Base-by-base conservation (phyloP, 1,140 invertebrate species). In the Holotrichia oblita region DNA sequence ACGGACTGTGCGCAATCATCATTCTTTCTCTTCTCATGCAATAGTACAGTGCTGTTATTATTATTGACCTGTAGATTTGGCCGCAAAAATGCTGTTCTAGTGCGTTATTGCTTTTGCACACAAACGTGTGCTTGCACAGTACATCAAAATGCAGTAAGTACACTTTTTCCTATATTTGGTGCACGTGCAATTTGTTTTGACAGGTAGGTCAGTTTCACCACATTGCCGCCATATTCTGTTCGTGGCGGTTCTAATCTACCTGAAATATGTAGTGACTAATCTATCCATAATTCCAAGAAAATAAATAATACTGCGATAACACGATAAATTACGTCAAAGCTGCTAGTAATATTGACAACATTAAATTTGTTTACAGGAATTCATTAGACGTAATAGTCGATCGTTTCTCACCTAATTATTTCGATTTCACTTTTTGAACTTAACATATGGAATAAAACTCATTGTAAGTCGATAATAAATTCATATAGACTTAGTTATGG, bases 61-160 rank as follows among this genome's bases (percentile, higher is more conserved):
- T 69, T 69, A 69, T 69, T 27, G 22, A 27, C 20, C 61, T 8
- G 61, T 69, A 20, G 8, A 10, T 69, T 69, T 34, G 27, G n/a
- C 73, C 73, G 77, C 42, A 44, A 81, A 77, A 42, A 84, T 84
- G 83, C 79, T 81, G 78, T 81, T 79, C 78, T 84, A 84, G 83
- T 79, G 55, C 75, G 74, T 12, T 41, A 80, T 27, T 73, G 42
- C 59, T 80, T 78, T 81, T 80, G 83, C 84, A 85, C 84, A 85
- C 84, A 80, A 79, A 82, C 81, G 84, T 85, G 84, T 85, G 84
- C 84, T 80, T 77, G 73, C 55, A 81, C 78, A 80, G 59, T 76
- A 77, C 73, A 74, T 80, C 77, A 78, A 79, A 81, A 85, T 85
- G 84, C 73, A 75, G 84, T 85, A 81, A 85, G 84, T 84, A 78